Base-by-base conservation (phyloP, 92 coral and sea anemone species). In the Zoanthus gigantus region DNA sequence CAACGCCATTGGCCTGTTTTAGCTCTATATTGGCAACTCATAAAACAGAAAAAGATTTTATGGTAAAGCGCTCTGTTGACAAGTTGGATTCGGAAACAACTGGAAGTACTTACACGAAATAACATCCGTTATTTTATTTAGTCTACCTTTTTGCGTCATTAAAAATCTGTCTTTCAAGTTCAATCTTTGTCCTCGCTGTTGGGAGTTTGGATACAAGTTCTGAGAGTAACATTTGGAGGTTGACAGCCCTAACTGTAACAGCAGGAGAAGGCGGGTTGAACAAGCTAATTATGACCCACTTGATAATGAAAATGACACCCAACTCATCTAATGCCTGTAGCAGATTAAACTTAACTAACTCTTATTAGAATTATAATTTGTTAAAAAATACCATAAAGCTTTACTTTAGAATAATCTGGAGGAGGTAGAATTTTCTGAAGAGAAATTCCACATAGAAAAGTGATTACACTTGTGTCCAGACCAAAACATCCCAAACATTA, bases 221-320 rank as follows among this genome's bases (percentile, higher is more conserved):
- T 91, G 78, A 52, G 83, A 76, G 66, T 75, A 88, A 89, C 90
- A 83, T 93, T 91, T 77, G 86, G 71, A 89, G 89, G 88, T 83
- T 85, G 92, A 86, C 89, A 87, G 85, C 87, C 90, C 90, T 94
- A 90, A 90, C 68, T 82, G 79, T 74, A 87, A 53, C 91, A 90
- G 88, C 85, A 47, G 72, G 89, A 79, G 89, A 80, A 90, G 92
- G 89, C 93, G 90, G 91, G 69, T 28, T 71, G 69, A 84, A 83
- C 82, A 58, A 83, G 93, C 91, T 88, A 91, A 94, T 90, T 81
- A 87, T 77, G 74, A 75, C 91, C 90, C 93, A 89, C 93, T 94
- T 92, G 95, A 90, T 90, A 92, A 90, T 81, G 60, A 44, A 66
- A 66, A 10, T 63, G 23, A 81, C 47, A 81, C 85, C 46, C 75